A percentile compares a stretch with the other conserved stretches of the same genome.
These are phyloP conservation scores for Acleris cristana DNA, from an alignment of 2,888 invertebrate species.

Conservation along the genomic window DNA sequence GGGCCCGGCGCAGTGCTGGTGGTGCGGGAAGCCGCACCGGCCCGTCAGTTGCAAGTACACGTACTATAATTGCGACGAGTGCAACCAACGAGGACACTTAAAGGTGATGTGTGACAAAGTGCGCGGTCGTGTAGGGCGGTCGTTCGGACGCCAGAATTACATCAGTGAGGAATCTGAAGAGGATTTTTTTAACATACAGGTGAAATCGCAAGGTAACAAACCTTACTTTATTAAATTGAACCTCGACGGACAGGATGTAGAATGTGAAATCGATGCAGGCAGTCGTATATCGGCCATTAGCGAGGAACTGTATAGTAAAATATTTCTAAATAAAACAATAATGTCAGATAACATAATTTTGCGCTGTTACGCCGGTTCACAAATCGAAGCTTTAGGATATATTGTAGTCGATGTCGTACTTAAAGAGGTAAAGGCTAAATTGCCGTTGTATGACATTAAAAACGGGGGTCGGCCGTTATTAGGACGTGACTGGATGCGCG, in stretches of 20 bases:
- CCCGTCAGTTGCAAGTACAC: neutral
- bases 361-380: constrained; percentile 29
- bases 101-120: neutral
- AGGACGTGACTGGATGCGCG: constrained; percentile 30
- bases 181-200: neutral
- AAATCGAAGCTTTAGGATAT: constrained; percentile 32
- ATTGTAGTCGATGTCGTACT: constrained; percentile 25
- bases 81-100: neutral
- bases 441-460: constrained; percentile 33
- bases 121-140: neutral
- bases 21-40: neutral
- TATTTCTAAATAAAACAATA: neutral
- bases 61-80: neutral
- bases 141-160: neutral
- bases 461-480: constrained; percentile 22
- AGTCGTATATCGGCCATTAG: neutral
- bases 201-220: constrained; percentile 1
- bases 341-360: constrained; percentile 13
- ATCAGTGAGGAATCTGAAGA: neutral
- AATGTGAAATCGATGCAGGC: neutral
- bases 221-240: neutral
- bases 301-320: neutral
- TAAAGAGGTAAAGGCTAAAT: constrained; percentile 2
- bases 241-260: neutral
- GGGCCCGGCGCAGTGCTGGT: neutral